A percentile compares a stretch with the other conserved stretches of the same genome.
phyloP scores from a whole-genome alignment of 2,888 invertebrate species.

The Drosophila atripex region DNA sequence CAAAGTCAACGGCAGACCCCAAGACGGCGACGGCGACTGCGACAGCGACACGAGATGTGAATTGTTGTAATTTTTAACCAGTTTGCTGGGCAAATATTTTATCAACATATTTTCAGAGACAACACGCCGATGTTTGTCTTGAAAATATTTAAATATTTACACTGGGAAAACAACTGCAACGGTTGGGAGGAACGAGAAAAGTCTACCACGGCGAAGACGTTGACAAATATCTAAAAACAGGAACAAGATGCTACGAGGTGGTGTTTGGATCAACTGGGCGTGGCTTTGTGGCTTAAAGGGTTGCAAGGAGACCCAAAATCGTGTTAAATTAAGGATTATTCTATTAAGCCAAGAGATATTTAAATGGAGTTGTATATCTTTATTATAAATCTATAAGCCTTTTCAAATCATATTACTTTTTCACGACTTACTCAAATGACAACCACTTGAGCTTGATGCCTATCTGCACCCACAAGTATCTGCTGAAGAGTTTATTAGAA shows the following conservation, averaged over 20 bases:
- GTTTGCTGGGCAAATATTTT: constrained; percentile 80
- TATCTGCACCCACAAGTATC: constrained; percentile 33
- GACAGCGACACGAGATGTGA: constrained; percentile 20
- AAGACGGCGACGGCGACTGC: neutral
- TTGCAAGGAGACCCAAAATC: neutral
- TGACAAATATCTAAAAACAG: constrained; percentile 20
- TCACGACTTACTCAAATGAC: constrained; percentile 4
- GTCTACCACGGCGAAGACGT: constrained; percentile 39
- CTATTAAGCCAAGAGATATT: neutral
- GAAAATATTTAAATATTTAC: constrained; percentile 84
- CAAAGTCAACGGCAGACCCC: constrained; percentile 58
- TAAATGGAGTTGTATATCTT: neutral
- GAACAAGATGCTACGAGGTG: constrained; percentile 18
- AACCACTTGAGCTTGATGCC: constrained; percentile 16
- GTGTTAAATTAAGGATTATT: neutral
- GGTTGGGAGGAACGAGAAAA: constrained; percentile 31
- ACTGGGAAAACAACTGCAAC: constrained; percentile 78
- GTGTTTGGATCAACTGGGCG: constrained; percentile 24
- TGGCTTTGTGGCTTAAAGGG: neutral
- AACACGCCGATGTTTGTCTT: constrained; percentile 82
- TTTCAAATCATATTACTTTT: neutral
- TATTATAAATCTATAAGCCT: neutral
- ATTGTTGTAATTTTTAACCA: constrained; percentile 79
- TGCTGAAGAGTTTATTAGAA: constrained; percentile 35
- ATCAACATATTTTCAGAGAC: constrained; percentile 82